Evolutionary conservation across 2,888 invertebrate species (phyloP).

Genomic region (Macroteleia sp.): DNA sequence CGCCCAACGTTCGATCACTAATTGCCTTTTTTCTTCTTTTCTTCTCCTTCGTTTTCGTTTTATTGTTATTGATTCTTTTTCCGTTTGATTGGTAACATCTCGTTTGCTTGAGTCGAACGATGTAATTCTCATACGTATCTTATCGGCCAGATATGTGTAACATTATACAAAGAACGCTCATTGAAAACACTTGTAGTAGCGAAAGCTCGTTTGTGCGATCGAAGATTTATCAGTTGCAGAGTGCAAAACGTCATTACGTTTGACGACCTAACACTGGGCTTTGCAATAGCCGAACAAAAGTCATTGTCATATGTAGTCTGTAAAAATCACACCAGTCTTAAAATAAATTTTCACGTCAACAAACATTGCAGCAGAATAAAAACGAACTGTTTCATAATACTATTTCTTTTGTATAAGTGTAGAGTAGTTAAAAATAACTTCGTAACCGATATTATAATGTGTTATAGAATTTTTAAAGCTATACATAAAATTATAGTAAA

Average conservation of each 20-base stretch:
- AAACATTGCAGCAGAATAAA: neutral
- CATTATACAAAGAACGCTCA: conserved; percentile 40
- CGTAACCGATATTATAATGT: too few species aligned
- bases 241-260: conserved; percentile 34
- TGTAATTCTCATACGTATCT: conserved; percentile 40
- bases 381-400: too few species aligned
- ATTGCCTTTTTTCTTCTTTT: conserved; percentile 14
- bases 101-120: conserved; percentile 25
- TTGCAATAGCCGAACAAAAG: conserved; percentile 21
- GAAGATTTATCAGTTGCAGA: conserved; percentile 33
- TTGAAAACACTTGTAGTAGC: conserved; percentile 43
- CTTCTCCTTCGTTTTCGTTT: neutral
- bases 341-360: neutral
- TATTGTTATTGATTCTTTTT: neutral
- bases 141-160: conserved; percentile 34
- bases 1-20: too few species aligned
- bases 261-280: conserved; percentile 4
- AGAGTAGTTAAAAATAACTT: too few species aligned
- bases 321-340: conserved; percentile 1
- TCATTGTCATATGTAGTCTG: conserved; percentile 22
- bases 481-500: too few species aligned
- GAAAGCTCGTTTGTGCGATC: conserved; percentile 34
- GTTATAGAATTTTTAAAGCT: too few species aligned
- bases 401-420: too few species aligned
- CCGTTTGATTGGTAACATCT: conserved; percentile 8